phyloP scores from a whole-genome alignment of 1,140 invertebrate genomes.

The Atopsyche davidsoni region DNA sequence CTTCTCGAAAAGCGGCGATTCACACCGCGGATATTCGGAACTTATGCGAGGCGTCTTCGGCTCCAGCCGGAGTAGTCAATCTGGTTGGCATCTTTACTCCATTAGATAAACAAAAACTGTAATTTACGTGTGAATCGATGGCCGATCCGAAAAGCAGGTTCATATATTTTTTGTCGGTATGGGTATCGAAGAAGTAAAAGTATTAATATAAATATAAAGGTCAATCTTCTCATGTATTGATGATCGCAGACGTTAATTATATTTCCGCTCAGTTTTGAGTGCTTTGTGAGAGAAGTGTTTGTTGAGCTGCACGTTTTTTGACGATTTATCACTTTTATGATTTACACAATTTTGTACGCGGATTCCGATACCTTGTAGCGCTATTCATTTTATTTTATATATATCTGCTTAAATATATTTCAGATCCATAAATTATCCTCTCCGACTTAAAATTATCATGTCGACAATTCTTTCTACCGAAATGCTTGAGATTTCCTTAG shows the following conservation, averaged over 20 bases:
- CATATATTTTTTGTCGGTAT: too few species aligned
- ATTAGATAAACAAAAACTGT: background rate
- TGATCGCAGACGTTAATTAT: slow-evolving; percentile 1
- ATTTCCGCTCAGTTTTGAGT: background rate
- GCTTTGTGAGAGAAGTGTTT: background rate
- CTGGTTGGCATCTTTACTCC: background rate
- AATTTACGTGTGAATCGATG: slow-evolving; percentile 5
- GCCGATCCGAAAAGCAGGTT: background rate
- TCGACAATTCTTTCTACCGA: too few species aligned
- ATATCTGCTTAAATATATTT: too few species aligned
- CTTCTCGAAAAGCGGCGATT: slow-evolving; percentile 5
- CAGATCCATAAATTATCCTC: too few species aligned
- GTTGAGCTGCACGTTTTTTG: slow-evolving; percentile 1
- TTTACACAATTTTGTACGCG: too few species aligned
- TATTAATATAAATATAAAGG: slow-evolving; percentile 1
- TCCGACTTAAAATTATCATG: too few species aligned
- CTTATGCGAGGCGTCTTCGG: too few species aligned
- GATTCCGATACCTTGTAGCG: too few species aligned
- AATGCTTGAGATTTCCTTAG: too few species aligned
- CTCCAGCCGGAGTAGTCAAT: too few species aligned
- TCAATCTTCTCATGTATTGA: background rate
- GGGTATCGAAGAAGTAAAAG: slow-evolving; percentile 5
- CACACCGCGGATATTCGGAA: background rate
- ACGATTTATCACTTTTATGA: too few species aligned
- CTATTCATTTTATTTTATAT: too few species aligned